Conservation (phyloP, 2,113 vertebrate species). For the Hyperopisus bebe region DNA sequence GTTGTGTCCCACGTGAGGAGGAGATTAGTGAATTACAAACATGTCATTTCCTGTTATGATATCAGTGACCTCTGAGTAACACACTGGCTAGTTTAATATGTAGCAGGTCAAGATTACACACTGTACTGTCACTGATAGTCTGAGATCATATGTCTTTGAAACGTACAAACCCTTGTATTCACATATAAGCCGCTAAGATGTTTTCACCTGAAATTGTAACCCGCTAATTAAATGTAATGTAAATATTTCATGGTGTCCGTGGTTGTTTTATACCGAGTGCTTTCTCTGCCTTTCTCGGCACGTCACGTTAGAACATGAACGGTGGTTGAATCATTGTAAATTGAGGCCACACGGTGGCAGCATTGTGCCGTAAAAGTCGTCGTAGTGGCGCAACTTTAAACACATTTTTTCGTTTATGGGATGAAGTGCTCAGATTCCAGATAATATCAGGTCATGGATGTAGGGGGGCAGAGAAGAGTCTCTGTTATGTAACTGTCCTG, state of each 20-base stretch:
- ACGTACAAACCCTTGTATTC: not conserved
- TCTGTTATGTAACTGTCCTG: not conserved
- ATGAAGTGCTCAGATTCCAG: not conserved
- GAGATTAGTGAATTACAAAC: not conserved
- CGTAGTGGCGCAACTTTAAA: not conserved
- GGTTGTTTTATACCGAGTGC: not conserved
- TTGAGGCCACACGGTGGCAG: conserved; percentile 3
- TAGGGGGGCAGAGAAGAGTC: not conserved
- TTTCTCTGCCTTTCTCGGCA: not conserved
- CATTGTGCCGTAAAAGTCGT: not conserved
- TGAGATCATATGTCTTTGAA: not conserved
- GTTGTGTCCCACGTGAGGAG: not conserved
- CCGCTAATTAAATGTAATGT: not conserved
- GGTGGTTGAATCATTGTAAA: not conserved
- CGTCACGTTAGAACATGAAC: not conserved
- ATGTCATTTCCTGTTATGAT: not conserved
- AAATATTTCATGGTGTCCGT: not conserved
- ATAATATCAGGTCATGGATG: not conserved
- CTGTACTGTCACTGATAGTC: not conserved
- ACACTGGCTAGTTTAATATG: not conserved
- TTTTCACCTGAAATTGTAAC: not conserved
- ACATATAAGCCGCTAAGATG: not conserved
- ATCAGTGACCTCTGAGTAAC: not conserved
- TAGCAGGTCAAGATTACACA: not conserved
- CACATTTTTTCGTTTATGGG: not conserved